These are phyloP conservation scores for Lasioglossum calceatum DNA, from an alignment of 2,888 invertebrate species.

Conservation along the genomic window DNA sequence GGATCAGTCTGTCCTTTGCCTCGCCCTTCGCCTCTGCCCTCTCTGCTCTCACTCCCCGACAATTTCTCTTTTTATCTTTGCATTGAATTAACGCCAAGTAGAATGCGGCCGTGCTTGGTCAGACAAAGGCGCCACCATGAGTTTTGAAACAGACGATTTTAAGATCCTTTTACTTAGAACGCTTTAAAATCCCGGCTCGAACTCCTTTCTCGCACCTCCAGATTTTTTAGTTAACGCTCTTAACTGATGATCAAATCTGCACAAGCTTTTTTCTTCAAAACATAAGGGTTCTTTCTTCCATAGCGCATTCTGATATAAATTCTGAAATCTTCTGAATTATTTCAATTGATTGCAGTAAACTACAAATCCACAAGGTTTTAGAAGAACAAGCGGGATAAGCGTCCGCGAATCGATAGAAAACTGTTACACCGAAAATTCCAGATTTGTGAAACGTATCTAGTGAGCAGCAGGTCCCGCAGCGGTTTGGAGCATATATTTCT, in stretches of 20 bases:
- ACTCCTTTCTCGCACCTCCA: not conserved
- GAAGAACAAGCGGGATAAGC: not conserved
- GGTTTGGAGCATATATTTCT: not conserved
- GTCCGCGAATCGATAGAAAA: constrained; percentile 4
- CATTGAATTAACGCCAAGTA: constrained; percentile 67
- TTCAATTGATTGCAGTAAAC: not conserved
- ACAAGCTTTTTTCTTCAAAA: not conserved
- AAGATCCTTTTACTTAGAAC: not conserved
- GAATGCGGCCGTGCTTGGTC: constrained; percentile 50
- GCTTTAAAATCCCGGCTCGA: not conserved
- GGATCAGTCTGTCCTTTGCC: constrained; percentile 33
- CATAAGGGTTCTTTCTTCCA: not conserved
- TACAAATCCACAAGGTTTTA: not conserved
- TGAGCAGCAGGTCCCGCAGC: not conserved
- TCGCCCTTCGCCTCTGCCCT: not conserved
- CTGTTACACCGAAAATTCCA: constrained; percentile 8
- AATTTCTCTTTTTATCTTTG: constrained; percentile 56
- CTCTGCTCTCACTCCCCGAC: not conserved
- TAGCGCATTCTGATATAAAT: not conserved
- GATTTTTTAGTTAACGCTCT: not conserved
- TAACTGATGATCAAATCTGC: not conserved
- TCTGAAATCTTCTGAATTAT: not conserved
- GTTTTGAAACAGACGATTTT: constrained; percentile 35
- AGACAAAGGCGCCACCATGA: constrained; percentile 26
- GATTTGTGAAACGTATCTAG: constrained; percentile 10